Conservation (phyloP, 2,888 invertebrate species). For the Pachycephus smyrnensis region DNA sequence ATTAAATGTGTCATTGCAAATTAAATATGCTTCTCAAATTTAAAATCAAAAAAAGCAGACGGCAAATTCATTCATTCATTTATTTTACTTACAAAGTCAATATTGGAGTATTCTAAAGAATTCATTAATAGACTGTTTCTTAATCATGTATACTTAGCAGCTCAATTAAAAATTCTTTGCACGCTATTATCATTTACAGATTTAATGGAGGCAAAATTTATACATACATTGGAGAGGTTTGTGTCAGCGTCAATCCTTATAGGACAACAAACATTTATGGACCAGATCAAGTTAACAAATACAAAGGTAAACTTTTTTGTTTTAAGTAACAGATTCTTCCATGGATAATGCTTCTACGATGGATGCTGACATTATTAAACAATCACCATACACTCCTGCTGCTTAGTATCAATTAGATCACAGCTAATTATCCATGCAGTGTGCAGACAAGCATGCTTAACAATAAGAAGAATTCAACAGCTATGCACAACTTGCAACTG, state of each 20-base stretch:
- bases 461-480: too few relatives aligned
- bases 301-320: constrained; percentile 74
- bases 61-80: not conserved
- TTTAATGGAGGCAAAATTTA: constrained; percentile 93
- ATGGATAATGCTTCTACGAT: not conserved
- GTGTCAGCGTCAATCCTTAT: constrained; percentile 98
- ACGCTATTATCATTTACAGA: constrained; percentile 71
- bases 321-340: not conserved
- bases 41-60: too few relatives aligned
- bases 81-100: constrained; percentile 7
- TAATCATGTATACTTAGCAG: not conserved
- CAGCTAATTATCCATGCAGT: constrained; percentile 7
- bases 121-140: not conserved
- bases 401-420: constrained; percentile 9
- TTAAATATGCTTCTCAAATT: too few relatives aligned
- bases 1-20: too few relatives aligned
- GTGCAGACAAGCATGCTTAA: not conserved
- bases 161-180: too few relatives aligned
- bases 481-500: too few relatives aligned
- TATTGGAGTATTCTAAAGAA: not conserved
- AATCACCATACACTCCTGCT: not conserved
- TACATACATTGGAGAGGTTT: constrained; percentile 98
- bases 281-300: constrained; percentile 85
- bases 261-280: constrained; percentile 93
- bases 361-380: not conserved